These are phyloP conservation scores for Antigone vipio DNA, from an alignment of 2,113 vertebrate species.

Conservation along the genomic window DNA sequence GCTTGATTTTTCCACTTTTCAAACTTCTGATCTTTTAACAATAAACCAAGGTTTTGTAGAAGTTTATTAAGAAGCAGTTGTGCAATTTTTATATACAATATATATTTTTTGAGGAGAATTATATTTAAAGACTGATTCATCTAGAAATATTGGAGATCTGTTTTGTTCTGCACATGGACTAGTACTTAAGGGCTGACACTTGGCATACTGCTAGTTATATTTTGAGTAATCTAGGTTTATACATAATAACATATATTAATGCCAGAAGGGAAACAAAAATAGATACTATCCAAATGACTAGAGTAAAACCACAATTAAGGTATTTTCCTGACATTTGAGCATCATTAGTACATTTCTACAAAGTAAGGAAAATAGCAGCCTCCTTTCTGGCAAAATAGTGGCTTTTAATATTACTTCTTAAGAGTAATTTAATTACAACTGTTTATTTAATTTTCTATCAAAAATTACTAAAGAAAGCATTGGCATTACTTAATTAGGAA, in stretches of 20 bases:
- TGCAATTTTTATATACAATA: not conserved
- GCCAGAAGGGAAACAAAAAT: not conserved
- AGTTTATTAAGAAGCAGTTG: not conserved
- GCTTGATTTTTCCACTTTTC: not conserved
- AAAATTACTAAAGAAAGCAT: not conserved
- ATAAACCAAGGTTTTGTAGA: not conserved
- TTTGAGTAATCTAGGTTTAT: not conserved
- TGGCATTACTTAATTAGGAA: not conserved
- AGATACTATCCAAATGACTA: not conserved
- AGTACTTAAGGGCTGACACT: not conserved
- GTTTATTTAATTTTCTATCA: slow-evolving; percentile 26
- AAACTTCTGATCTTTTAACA: not conserved
- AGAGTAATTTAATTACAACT: not conserved
- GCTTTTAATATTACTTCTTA: not conserved
- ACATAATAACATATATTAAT: not conserved
- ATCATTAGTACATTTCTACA: not conserved
- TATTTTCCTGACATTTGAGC: not conserved
- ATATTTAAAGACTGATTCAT: not conserved
- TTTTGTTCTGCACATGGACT: not conserved
- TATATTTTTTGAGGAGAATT: not conserved
- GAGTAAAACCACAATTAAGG: not conserved
- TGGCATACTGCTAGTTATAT: not conserved
- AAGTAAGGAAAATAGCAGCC: not conserved
- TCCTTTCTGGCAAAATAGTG: not conserved
- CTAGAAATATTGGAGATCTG: not conserved